These are phyloP conservation scores for Archegozetes longisetosus DNA, from an alignment of 1,140 invertebrate species.

Conservation along the genomic window DNA sequence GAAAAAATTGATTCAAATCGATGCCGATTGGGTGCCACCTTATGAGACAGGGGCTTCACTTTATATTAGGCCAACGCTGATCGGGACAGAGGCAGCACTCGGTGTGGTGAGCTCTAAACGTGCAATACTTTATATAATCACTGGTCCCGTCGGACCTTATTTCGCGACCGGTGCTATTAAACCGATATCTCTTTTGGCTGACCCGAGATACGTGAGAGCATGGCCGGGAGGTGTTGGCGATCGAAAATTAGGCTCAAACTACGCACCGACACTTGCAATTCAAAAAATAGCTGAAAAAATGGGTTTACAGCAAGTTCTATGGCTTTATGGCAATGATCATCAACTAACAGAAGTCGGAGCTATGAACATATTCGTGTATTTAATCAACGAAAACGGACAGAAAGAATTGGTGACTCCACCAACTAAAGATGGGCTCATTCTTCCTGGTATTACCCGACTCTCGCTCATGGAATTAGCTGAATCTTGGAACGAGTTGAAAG, in stretches of 20 bases:
- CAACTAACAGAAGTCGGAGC: slow-evolving; percentile 94
- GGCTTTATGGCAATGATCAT: slow-evolving; percentile 88
- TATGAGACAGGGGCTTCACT: slow-evolving; percentile 60
- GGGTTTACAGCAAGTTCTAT: slow-evolving; percentile 87
- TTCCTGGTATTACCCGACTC: slow-evolving; percentile 37
- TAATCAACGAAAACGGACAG: slow-evolving; percentile 83
- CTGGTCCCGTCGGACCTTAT: slow-evolving; percentile 84
- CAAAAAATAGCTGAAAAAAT: slow-evolving; percentile 52
- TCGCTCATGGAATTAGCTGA: slow-evolving; percentile 32
- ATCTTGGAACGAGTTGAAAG: slow-evolving; percentile 52
- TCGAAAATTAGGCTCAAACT: slow-evolving; percentile 78
- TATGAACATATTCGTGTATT: slow-evolving; percentile 94
- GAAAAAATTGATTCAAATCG: slow-evolving; percentile 67
- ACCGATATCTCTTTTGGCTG: slow-evolving; percentile 58
- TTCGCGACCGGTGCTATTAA: slow-evolving; percentile 50
- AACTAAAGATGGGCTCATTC: slow-evolving; percentile 50
- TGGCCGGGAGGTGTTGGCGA: slow-evolving; percentile 92
- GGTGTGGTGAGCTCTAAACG: slow-evolving; percentile 68
- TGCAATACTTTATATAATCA: slow-evolving; percentile 74
- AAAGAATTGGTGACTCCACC: slow-evolving; percentile 85
- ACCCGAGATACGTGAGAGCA: slow-evolving; percentile 63
- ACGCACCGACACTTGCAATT: slow-evolving; percentile 38
- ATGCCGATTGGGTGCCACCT: slow-evolving; percentile 94
- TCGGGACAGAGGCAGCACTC: slow-evolving; percentile 87
- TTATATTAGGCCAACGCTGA: slow-evolving; percentile 89